Base-by-base conservation (phyloP, 1,140 invertebrate genomes). In the Brachionus rotundiformis region DNA sequence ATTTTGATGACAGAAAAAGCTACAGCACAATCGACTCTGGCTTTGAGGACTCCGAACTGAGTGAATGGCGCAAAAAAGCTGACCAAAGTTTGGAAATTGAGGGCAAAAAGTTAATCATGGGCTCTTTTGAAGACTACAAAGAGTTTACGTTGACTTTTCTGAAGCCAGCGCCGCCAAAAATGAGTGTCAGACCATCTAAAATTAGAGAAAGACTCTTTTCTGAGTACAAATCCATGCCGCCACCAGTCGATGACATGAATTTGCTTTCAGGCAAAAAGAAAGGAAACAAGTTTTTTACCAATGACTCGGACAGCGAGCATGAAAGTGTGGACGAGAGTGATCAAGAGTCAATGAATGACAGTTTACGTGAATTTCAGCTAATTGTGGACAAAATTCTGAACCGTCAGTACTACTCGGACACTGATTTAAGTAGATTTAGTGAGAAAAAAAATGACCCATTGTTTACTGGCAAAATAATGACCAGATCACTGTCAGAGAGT, bases 121-220 rank as follows among this genome's bases (percentile, higher is more conserved):
- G 31, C 11, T 16, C 19, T 10, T 25, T 54, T 3, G 13, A 39
- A 0, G 27, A 36, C 13, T 36, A 41, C 7, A 63, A 33, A 2
- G 79, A 81, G 19, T 63, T 41, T 54, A 31, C 29, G 13, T 82
- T 86, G 19, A 81, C 86, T 5, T 87, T 86, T 83, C 87, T 87
- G 86, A 85, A 83, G 49, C 86, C 87, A 29, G 87, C 87, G 8
- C 87, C 87, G n/a, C 86, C 87, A n/a, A 87, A 87, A 82, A 83
- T 87, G 75, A 85, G 85, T 71, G 84, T 87, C 7, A 81, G 84
- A 13, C 86, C 87, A 29, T 84, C 85, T 44, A 85, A 84, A 82
- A 86, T 88, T 6, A 84, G 84, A 65, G 84, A 86, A 25, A 33
- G 86, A 31, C 76, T 88, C 39, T 88, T 87, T 75, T 85, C 87